A percentile compares a stretch with the other conserved stretches of the same genome.
Evolutionary conservation across 2,888 invertebrate genomes (phyloP).

Genomic region (Cheilosia impressa): DNA sequence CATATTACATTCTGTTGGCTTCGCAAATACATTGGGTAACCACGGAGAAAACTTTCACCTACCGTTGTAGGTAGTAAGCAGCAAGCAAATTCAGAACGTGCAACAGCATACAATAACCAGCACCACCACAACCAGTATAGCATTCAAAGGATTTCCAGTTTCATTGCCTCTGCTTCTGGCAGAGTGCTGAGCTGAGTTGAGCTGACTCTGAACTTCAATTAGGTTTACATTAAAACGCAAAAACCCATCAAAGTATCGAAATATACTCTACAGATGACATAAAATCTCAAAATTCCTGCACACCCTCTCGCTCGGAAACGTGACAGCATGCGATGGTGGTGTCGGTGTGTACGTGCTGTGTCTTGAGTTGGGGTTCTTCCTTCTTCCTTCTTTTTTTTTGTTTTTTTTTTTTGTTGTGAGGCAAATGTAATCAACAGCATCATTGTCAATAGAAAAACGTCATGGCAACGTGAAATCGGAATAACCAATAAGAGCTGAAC

Average conservation of each 20-base stretch:
- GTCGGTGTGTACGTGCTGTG: slow-evolving; percentile 20
- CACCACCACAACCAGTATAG: neutral
- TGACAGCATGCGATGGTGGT: slow-evolving; percentile 32
- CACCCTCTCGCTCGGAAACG: slow-evolving; percentile 41
- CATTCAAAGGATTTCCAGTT: slow-evolving; percentile 21
- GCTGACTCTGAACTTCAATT: slow-evolving; percentile 69
- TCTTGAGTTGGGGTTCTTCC: slow-evolving; percentile 13
- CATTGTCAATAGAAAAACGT: slow-evolving; percentile 55
- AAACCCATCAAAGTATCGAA: slow-evolving; percentile 75
- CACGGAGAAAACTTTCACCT: slow-evolving; percentile 71
- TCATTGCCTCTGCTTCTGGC: neutral
- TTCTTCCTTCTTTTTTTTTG: slow-evolving; percentile 9
- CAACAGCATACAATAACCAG: slow-evolving; percentile 9
- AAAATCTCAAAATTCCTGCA: slow-evolving; percentile 47
- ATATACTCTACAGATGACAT: slow-evolving; percentile 54
- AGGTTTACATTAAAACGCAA: slow-evolving; percentile 73
- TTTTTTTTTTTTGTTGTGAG: slow-evolving; percentile 16
- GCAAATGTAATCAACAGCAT: slow-evolving; percentile 69
- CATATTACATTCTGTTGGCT: slow-evolving; percentile 71
- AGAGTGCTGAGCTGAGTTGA: slow-evolving; percentile 11
- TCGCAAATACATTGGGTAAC: slow-evolving; percentile 64
- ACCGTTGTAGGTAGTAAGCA: slow-evolving; percentile 1
- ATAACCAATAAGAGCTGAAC: slow-evolving; percentile 50
- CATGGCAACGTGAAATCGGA: slow-evolving; percentile 58
- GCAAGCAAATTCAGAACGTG: slow-evolving; percentile 65